A percentile compares a stretch with the other conserved stretches of the same genome.
Conservation (phyloP, 2,888 invertebrate genomes). For the Neoascia interrupta region DNA sequence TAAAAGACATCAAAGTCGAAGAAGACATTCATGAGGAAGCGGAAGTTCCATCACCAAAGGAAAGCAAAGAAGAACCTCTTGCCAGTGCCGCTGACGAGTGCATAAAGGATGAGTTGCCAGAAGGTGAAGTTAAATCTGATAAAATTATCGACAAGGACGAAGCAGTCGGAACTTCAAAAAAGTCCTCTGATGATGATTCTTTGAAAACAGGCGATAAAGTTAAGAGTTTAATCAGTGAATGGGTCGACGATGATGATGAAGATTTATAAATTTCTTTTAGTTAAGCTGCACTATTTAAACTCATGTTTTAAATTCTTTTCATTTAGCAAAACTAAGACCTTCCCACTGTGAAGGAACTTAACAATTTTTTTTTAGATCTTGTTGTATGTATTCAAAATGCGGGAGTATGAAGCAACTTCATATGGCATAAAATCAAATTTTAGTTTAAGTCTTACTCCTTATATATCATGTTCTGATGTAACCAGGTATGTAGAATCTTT, state of each 20-base stretch:
- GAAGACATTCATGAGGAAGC: neutral
- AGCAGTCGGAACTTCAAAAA: slow-evolving; percentile 45
- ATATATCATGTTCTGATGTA: too few species aligned
- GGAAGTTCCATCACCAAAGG: neutral
- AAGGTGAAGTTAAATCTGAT: slow-evolving; percentile 64
- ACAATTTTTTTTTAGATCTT: neutral
- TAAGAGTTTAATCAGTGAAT: slow-evolving; percentile 78
- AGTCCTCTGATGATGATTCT: slow-evolving; percentile 33
- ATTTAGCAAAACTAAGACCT: neutral
- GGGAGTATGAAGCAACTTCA: slow-evolving; percentile 47
- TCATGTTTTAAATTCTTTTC: neutral
- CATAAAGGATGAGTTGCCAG: slow-evolving; percentile 13
- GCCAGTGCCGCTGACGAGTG: neutral
- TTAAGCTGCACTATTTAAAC: neutral
- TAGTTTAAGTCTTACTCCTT: slow-evolving; percentile 29
- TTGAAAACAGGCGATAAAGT: slow-evolving; percentile 73
- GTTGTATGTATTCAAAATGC: neutral
- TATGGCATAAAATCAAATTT: slow-evolving; percentile 25
- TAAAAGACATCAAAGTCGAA: neutral
- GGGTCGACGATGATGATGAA: slow-evolving; percentile 79
- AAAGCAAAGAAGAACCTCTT: slow-evolving; percentile 19
- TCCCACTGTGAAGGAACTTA: neutral
- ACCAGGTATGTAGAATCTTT: too few species aligned
- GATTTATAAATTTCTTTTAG: slow-evolving; percentile 24
- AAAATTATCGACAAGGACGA: slow-evolving; percentile 47